These are phyloP conservation scores for Recurvirostra avosetta DNA, from an alignment of 2,113 vertebrate genomes.

Conservation along the genomic window DNA sequence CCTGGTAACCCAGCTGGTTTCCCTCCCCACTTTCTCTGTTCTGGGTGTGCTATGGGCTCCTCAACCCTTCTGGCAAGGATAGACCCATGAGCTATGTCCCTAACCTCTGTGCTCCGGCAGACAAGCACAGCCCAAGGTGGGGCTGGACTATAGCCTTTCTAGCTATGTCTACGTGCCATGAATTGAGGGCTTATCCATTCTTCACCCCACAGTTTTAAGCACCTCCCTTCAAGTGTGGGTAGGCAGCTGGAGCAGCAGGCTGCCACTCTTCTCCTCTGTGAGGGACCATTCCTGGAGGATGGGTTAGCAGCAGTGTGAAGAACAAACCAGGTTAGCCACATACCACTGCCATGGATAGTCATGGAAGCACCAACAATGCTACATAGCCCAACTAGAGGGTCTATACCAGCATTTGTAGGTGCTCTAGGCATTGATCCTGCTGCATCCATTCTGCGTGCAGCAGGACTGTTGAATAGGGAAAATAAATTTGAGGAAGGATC, in stretches of 20 bases:
- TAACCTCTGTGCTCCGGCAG: neutral
- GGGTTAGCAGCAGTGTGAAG: neutral
- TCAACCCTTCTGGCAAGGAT: neutral
- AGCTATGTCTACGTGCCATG: fast-evolving
- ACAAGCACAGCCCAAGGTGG: neutral
- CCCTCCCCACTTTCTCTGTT: neutral
- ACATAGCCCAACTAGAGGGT: neutral
- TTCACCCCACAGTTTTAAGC: neutral
- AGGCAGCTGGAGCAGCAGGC: neutral
- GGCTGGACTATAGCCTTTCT: neutral
- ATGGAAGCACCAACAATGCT: neutral
- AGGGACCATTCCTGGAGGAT: neutral
- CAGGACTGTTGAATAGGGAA: neutral
- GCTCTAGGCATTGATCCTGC: neutral
- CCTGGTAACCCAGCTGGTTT: neutral
- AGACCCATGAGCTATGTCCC: neutral
- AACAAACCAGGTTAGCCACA: neutral
- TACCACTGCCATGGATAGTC: too few species aligned
- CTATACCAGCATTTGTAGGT: neutral
- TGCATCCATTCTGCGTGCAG: neutral
- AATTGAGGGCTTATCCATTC: neutral
- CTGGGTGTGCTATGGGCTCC: neutral
- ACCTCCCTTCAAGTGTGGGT: neutral
- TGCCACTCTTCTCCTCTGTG: neutral
- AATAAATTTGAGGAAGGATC: neutral